A percentile compares a stretch with the other conserved stretches of the same genome.
phyloP scores from a whole-genome alignment of 1,140 invertebrate species.

The Scaptomyza graminum region DNA sequence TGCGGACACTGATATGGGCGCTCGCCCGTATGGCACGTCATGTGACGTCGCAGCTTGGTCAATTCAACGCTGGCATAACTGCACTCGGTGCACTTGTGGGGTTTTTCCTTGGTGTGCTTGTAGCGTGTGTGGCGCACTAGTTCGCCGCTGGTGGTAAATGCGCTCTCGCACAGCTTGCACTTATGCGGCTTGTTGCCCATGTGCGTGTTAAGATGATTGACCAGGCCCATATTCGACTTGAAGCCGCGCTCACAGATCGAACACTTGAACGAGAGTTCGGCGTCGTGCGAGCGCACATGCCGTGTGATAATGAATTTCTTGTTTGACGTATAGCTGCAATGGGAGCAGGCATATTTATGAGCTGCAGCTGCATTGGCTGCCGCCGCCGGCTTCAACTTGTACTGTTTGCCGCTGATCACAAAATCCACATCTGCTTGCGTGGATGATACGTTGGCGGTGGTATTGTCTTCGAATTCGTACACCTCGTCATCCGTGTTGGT shows the following conservation, averaged over 20 bases:
- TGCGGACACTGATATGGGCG: slow-evolving; percentile 92
- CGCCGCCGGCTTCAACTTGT: slow-evolving; percentile 46
- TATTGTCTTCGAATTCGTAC: slow-evolving; percentile 85
- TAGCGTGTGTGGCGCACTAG: slow-evolving; percentile 96
- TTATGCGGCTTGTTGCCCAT: slow-evolving; percentile 97
- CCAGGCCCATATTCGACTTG: slow-evolving; percentile 95
- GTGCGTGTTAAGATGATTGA: slow-evolving; percentile 98
- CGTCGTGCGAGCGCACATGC: slow-evolving; percentile 98
- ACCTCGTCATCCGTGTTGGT: slow-evolving; percentile 47
- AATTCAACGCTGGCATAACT: slow-evolving; percentile 97
- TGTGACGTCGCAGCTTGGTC: slow-evolving; percentile 96
- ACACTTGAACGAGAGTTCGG: slow-evolving; percentile 96
- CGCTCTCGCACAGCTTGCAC: slow-evolving; percentile 96
- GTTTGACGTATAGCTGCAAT: slow-evolving; percentile 95
- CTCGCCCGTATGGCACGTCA: slow-evolving; percentile 94
- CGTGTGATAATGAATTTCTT: slow-evolving; percentile 95
- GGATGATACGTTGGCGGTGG: slow-evolving; percentile 84
- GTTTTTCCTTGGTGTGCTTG: slow-evolving; percentile 97
- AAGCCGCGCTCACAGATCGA: slow-evolving; percentile 97
- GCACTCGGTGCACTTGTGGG: slow-evolving; percentile 97
- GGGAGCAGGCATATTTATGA: slow-evolving; percentile 93
- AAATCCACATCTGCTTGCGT: slow-evolving; percentile 83
- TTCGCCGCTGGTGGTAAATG: slow-evolving; percentile 98
- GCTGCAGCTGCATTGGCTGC: slow-evolving; percentile 85
- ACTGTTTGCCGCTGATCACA: slow-evolving; percentile 39